phyloP scores from a whole-genome alignment of 2,113 vertebrate genomes.

The Dicaeum eximium region DNA sequence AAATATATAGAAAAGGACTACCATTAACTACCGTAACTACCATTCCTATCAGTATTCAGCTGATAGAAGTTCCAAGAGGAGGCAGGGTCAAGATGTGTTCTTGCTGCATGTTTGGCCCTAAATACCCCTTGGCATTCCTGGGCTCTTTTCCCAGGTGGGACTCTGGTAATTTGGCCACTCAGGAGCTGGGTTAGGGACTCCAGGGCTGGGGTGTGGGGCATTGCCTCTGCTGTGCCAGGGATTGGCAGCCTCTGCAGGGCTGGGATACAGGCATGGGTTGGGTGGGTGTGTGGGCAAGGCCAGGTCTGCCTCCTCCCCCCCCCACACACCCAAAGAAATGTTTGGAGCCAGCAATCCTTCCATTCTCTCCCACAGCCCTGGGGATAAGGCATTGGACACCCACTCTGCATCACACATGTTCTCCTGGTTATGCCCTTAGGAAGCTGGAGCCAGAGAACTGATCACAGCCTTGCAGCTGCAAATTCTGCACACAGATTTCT shows the following conservation, averaged over 20 bases:
- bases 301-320: not conserved
- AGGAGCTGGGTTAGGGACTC: not conserved
- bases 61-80: not conserved
- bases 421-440: not conserved
- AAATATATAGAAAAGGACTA: not conserved
- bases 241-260: not conserved
- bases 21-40: no score
- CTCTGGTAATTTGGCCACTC: rapidly evolving
- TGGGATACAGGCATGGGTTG: not conserved
- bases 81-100: not conserved
- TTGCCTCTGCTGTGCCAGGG: not conserved
- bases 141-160: not conserved
- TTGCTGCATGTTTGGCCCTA: rapidly evolving
- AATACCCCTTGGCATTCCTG: not conserved
- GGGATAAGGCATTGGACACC: not conserved
- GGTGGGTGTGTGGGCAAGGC: not conserved
- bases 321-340: rapidly evolving
- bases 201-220: not conserved
- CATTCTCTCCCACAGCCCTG: not conserved
- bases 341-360: not conserved
- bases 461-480: not conserved
- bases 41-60: not conserved
- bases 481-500: not conserved
- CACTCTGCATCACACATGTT: rapidly evolving
- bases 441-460: not conserved